Percentiles rank a stretch among this genome's conserved stretches.
Conservation (phyloP, 2,113 vertebrate genomes). For the Ramphastos sulfuratus region DNA sequence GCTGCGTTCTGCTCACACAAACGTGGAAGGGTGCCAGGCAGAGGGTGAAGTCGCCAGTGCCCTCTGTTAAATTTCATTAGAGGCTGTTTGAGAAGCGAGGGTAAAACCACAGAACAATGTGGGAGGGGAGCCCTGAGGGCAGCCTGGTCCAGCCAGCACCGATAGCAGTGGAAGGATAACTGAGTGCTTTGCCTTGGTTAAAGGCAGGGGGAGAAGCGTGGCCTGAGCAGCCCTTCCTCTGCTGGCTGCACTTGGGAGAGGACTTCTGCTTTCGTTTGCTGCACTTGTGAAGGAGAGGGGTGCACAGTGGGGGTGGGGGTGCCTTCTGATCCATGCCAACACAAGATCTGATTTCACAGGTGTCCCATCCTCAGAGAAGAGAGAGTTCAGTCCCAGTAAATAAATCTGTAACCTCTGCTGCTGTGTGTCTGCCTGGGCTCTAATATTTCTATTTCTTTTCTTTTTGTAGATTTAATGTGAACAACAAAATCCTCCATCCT, state of each 20-base stretch:
- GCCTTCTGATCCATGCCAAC: not conserved
- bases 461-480: conserved; percentile 83
- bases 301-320: not conserved
- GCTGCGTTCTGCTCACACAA: not conserved
- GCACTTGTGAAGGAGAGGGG: not conserved
- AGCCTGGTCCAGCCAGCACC: not conserved
- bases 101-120: not conserved
- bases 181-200: not conserved
- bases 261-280: not conserved
- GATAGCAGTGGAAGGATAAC: not conserved
- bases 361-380: not conserved
- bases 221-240: not conserved
- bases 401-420: not conserved
- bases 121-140: not conserved
- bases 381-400: not conserved
- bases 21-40: not conserved
- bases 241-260: not conserved
- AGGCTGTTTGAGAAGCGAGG: not conserved
- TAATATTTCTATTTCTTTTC: not conserved
- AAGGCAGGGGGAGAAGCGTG: accelerated
- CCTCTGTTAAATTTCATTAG: not conserved
- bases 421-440: not conserved
- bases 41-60: not conserved
- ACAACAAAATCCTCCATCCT: conserved; percentile 87
- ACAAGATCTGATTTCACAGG: not conserved